Conservation (phyloP, 2,888 invertebrate genomes). For the Stenolophus ochropezus region DNA sequence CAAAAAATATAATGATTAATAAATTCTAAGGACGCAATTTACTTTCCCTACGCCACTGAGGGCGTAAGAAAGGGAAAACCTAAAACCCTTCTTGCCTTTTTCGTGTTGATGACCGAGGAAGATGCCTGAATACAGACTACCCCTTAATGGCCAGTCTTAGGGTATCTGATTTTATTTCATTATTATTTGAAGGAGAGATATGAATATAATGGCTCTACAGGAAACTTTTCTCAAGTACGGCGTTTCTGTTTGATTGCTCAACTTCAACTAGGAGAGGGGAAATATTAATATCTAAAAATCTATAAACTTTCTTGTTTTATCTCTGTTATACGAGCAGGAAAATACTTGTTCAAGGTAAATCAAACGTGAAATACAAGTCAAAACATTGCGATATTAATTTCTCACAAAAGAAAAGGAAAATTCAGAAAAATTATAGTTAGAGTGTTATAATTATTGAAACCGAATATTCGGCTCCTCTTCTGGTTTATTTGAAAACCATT, state of each 20-base stretch:
- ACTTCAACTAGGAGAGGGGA: not conserved
- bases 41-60: not conserved
- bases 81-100: not conserved
- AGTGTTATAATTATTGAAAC: no score
- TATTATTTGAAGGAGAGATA: constrained; percentile 33
- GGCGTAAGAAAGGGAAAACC: not conserved
- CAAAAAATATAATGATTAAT: no score
- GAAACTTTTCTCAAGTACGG: not conserved
- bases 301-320: not conserved
- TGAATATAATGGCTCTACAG: constrained; percentile 1
- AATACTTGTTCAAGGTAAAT: not conserved
- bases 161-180: constrained; percentile 35
- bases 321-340: not conserved
- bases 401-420: no score
- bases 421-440: no score
- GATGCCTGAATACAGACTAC: constrained; percentile 5
- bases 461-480: no score
- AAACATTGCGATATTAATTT: no score
- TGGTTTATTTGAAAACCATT: no score
- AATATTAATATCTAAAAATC: not conserved
- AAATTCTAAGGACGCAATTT: no score
- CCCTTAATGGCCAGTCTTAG: constrained; percentile 2
- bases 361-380: not conserved
- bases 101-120: constrained; percentile 13
- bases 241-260: not conserved